Conservation (phyloP, 2,888 invertebrate species). For the Cataglyphis livida region DNA sequence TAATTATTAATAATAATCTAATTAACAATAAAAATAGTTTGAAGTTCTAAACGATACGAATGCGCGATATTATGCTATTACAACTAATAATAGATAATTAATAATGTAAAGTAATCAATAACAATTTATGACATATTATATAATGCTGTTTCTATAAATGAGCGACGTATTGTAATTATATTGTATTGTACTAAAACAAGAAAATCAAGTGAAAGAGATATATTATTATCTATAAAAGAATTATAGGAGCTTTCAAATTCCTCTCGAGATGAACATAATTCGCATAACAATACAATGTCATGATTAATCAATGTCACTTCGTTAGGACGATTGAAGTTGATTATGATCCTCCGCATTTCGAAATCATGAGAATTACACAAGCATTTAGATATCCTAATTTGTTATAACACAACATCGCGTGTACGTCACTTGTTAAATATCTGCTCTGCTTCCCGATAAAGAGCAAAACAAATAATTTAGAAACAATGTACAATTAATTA, state of each 20-base stretch:
- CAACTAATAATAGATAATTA: background rate
- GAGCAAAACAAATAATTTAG: conserved; percentile 15
- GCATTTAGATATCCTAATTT: conserved; percentile 43
- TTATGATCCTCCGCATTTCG: conserved; percentile 34
- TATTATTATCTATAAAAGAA: conserved; percentile 13
- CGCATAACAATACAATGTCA: conserved; percentile 60
- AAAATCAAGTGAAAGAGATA: background rate
- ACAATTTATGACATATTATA: background rate
- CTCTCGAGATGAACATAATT: conserved; percentile 58
- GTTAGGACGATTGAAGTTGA: conserved; percentile 68
- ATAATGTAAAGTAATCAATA: conserved; percentile 18
- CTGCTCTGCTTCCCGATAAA: conserved; percentile 16
- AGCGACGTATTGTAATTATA: background rate
- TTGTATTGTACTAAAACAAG: background rate
- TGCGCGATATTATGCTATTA: background rate
- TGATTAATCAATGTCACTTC: conserved; percentile 76
- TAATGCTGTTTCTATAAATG: background rate
- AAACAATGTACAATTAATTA: background rate
- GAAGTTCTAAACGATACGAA: background rate
- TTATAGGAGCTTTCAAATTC: conserved; percentile 46
- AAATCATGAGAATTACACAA: conserved; percentile 50
- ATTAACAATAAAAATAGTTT: conserved; percentile 1
- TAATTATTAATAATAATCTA: conserved; percentile 3
- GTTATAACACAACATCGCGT: background rate
- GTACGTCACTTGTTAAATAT: conserved; percentile 46